Evolutionary conservation across 2,888 invertebrate genomes (phyloP), one percentile per base, ranked within the genome.

Genomic region (Omphaloscelis lunosa): DNA sequence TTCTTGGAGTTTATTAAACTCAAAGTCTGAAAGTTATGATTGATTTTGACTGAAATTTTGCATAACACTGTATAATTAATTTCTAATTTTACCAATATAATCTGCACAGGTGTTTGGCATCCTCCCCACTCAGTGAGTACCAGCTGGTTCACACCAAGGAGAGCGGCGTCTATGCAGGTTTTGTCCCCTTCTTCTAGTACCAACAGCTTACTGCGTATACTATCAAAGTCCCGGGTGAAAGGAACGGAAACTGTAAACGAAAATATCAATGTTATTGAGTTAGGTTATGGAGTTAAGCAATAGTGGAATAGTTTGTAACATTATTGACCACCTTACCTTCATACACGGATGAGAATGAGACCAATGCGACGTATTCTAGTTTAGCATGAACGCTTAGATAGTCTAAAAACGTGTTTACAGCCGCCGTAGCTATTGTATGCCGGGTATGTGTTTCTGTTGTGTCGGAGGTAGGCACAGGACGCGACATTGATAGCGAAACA

Each of bases 91-190:
- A 97, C 97, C 94, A 97, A 74, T 80, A 97, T 94, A 59, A 96
- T 96, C 87, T 99, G 99, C 88, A 98, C 98, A 15, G 98, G 98
- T 69, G 98, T 98, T 85, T 98, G 98, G 80, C 98, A 98, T 9
- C 99, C 99, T 9, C 99, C 99, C 99, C 99, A 99, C 93, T 99
- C 99, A 73, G 98, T 98, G 56, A 98, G 97, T 56, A 99, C 97
- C 71, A 99, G 96, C 89, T 98, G 98, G 90, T 98, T 98, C 1
- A 98, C 98, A 34, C 98, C 98, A 89, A 98, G 97, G 5, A 99
- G 95, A 68, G 98, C 98, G 11, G 97, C 97, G 91, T 98, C 98
- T 79, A 99, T 97, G 90, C 98, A 98, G 0, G 99, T 98, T 93
- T 98, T 98, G 92, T 99, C 99, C 90, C 98, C 98, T 89, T 98